Evolutionary conservation across 2,113 vertebrate species (phyloP).

Genomic region (Cnemophilus loriae): DNA sequence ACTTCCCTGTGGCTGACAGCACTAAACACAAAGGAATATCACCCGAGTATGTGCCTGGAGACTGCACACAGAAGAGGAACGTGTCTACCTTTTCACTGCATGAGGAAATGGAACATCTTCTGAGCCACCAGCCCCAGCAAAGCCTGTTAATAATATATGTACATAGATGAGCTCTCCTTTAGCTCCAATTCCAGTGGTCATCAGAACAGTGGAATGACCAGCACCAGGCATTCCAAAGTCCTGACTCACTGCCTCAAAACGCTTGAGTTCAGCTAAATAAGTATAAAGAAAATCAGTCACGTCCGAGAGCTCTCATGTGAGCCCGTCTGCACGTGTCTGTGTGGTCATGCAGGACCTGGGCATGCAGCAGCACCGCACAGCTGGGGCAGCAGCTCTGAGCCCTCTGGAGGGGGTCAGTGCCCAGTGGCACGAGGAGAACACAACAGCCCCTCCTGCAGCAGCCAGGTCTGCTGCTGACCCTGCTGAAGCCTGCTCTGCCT

Average conservation of each 20-base stretch:
- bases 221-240: not conserved
- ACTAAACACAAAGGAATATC: not conserved
- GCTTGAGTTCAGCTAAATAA: not conserved
- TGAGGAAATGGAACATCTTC: not conserved
- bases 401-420: no score
- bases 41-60: not conserved
- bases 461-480: not conserved
- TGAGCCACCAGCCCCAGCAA: not conserved
- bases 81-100: accelerated
- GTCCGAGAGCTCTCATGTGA: accelerated
- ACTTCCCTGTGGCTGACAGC: accelerated
- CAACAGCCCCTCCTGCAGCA: not conserved
- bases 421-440: accelerated
- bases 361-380: not conserved
- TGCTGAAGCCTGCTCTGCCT: not conserved
- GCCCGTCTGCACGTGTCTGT: accelerated
- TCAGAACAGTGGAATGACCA: not conserved
- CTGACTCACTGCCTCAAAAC: not conserved
- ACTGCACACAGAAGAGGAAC: not conserved
- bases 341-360: not conserved
- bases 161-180: not conserved
- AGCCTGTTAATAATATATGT: not conserved
- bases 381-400: not conserved
- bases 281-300: not conserved
- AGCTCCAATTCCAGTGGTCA: not conserved